These are phyloP conservation scores for Meda fulgida DNA, from an alignment of 2,797 vertebrate genomes.

Conservation along the genomic window DNA sequence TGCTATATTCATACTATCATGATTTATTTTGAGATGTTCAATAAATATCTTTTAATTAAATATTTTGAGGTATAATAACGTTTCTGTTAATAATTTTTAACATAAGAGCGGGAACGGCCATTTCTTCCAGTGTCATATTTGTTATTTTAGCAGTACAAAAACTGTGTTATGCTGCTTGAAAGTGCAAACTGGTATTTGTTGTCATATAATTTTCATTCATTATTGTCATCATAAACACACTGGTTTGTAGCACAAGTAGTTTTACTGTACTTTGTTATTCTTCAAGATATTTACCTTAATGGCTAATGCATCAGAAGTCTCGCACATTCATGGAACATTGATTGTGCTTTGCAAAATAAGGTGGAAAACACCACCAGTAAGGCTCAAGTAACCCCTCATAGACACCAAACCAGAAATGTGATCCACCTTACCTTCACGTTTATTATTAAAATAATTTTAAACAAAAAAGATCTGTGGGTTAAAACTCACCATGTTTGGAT, in stretches of 20 bases:
- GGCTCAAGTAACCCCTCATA: background rate
- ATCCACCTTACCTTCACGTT: background rate
- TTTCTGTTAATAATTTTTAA: too few species aligned
- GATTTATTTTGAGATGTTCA: constrained; percentile 37
- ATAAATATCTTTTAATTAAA: constrained; percentile 63
- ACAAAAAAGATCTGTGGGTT: too few species aligned
- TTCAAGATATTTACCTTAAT: background rate
- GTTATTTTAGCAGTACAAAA: background rate
- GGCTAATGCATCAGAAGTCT: background rate
- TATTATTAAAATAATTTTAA: too few species aligned
- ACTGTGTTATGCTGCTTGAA: background rate
- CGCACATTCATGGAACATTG: background rate
- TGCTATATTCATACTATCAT: background rate
- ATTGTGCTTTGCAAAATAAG: background rate
- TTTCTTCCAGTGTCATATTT: background rate
- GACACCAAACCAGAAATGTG: background rate
- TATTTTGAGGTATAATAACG: constrained; percentile 39
- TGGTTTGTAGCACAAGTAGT: background rate
- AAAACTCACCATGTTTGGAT: background rate
- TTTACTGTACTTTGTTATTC: background rate
- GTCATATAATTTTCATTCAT: background rate
- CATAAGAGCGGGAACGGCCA: background rate
- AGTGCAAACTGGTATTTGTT: background rate
- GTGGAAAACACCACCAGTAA: background rate
- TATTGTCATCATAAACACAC: background rate